Percentiles rank a stretch among this genome's conserved stretches.
Evolutionary conservation across 2,113 vertebrate genomes (phyloP).

Genomic region (Saguinus midas): DNA sequence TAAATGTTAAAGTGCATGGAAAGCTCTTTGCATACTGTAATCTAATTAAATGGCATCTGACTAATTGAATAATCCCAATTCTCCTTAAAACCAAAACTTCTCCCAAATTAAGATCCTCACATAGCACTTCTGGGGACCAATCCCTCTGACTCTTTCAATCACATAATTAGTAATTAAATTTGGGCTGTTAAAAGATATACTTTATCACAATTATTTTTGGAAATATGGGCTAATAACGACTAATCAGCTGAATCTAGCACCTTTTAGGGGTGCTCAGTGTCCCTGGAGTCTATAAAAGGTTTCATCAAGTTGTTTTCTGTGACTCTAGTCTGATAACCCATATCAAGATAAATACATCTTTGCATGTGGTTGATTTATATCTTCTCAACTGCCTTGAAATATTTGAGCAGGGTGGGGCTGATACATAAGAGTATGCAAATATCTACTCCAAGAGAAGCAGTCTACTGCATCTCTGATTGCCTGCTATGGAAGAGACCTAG

Average conservation of each 20-base stretch:
- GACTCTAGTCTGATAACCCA: not conserved
- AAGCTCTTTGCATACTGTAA: not conserved
- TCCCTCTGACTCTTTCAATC: not conserved
- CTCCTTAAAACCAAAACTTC: not conserved
- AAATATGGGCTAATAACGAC: not conserved
- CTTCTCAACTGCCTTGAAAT: not conserved
- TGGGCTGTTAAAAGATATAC: not conserved
- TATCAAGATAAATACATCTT: not conserved
- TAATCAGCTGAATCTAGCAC: not conserved
- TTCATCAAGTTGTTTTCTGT: not conserved
- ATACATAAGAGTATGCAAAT: not conserved
- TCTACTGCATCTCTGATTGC: not conserved
- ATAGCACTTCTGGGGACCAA: not conserved
- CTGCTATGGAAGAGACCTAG: not conserved
- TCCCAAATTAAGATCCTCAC: not conserved
- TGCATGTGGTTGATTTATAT: not conserved
- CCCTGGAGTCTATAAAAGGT: not conserved
- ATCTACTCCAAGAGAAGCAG: not conserved
- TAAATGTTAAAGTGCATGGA: not conserved
- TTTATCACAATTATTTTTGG: not conserved
- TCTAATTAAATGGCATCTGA: not conserved
- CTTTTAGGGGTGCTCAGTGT: not conserved
- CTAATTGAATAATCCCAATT: not conserved
- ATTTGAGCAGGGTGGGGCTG: not conserved
- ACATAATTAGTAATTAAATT: not conserved